Base-by-base conservation (phyloP, 2,113 vertebrate species). In the Oncorhynchus keta region DNA sequence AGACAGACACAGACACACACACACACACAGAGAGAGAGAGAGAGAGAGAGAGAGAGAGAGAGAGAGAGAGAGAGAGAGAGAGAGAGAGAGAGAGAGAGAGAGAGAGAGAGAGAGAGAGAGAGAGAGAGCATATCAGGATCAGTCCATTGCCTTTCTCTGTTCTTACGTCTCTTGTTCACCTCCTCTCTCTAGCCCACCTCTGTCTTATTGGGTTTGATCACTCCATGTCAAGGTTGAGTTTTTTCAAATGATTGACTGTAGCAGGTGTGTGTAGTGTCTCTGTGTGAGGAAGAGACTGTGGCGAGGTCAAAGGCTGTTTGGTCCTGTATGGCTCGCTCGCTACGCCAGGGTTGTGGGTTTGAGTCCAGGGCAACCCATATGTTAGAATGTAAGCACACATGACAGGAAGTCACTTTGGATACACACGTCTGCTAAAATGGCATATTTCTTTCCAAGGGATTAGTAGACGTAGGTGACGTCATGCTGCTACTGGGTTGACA, bases 381-480 rank as follows among this genome's bases (percentile, higher is more conserved):
- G 5, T 72, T 26, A 68, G 11, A 68, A 20, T 59, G 28, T 64
- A 13, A 24, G 51, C 59, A 55, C 30, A 39, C 66, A 39, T 74
- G 62, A 66, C 22, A 26, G 73, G 26, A 59, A 20, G 70, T 20
- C 12, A 45, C 2, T 45, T 45, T 11, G 39, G 39, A 11, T 2
- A 1, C 8, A 45, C 11, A 2, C 2, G 39, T 45, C 39, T 45
- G 39, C 39, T 45, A 45, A 45, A 45, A 45, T 9, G 39, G 39
- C 8, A 45, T 11, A 45, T 45, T 45, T 45, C 39, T 39, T 76
- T 48, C 48, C 71, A 62, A 80, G 18, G 61, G 24, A n/a, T 64
- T 14, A 57, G 55, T 20, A 20, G 61, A 69, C 62, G 2, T 0
- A 3, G 26, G 62, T 76, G 75, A 86, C 77, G 68, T 84, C 26